These are phyloP conservation scores for Rallus crepitans DNA, from an alignment of 2,797 vertebrate genomes.

Conservation along the genomic window DNA sequence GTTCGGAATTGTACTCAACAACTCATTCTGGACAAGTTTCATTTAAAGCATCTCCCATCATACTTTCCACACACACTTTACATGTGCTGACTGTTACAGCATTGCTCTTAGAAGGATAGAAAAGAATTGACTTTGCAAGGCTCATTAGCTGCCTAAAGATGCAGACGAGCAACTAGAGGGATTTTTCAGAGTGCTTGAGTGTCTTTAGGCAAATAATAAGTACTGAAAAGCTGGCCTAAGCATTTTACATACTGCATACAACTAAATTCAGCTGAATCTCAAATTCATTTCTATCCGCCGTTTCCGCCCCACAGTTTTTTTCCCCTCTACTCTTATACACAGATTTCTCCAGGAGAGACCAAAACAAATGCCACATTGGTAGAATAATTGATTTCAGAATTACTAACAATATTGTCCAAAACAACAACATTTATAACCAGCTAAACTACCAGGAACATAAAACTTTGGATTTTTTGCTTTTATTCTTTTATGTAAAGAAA, in stretches of 20 bases:
- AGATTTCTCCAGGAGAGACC: background rate
- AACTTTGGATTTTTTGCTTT: background rate
- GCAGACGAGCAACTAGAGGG: background rate
- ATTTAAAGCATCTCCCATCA: background rate
- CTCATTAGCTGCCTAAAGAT: background rate
- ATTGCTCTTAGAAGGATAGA: background rate
- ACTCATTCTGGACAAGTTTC: background rate
- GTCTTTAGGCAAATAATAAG: background rate
- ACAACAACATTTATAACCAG: background rate
- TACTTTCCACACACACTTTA: background rate
- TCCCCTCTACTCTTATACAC: background rate
- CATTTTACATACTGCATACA: background rate
- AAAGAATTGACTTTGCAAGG: background rate
- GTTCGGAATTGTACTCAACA: background rate
- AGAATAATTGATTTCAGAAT: background rate
- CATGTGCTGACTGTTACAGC: rapidly evolving
- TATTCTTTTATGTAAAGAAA: background rate
- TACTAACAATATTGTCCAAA: background rate
- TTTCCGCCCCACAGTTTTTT: background rate
- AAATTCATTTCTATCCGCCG: background rate
- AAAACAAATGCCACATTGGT: background rate
- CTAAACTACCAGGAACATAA: background rate
- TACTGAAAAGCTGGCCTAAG: background rate
- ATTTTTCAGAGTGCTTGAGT: background rate
- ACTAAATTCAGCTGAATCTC: background rate